Conservation (phyloP, 2,113 vertebrate genomes). For the Astur gentilis region DNA sequence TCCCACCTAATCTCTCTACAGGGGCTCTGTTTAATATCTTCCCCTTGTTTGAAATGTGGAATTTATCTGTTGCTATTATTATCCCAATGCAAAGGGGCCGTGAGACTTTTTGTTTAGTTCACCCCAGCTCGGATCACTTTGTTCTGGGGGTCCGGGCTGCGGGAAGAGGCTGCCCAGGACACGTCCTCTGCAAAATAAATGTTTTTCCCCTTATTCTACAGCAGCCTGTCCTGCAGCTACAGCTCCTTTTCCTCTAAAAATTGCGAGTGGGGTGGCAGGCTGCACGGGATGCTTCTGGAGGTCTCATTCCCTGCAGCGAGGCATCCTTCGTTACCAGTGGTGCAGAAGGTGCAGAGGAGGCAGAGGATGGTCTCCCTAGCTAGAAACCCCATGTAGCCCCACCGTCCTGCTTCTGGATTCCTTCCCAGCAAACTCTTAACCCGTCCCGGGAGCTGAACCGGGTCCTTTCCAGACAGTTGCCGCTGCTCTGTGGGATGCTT, state of each 20-base stretch:
- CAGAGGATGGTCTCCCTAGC: neutral
- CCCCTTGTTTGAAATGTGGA: conserved; percentile 38
- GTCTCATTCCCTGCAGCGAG: neutral
- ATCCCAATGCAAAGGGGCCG: neutral
- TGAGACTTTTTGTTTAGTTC: neutral
- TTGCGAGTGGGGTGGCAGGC: neutral
- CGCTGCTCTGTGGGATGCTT: fast-evolving
- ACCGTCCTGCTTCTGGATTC: neutral
- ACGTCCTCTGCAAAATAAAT: neutral
- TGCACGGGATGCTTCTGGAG: neutral
- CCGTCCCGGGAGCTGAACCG: neutral
- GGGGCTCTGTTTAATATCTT: conserved; percentile 33
- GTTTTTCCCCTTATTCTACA: neutral
- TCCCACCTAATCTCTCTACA: neutral
- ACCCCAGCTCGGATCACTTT: neutral
- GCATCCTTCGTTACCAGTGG: neutral
- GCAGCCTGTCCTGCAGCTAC: neutral
- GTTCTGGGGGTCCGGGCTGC: neutral
- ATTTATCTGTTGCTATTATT: conserved; percentile 36
- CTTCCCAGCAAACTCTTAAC: neutral
- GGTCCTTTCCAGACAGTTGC: neutral
- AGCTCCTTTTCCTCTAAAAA: neutral
- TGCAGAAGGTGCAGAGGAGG: neutral
- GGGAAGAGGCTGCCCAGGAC: neutral
- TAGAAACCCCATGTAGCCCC: neutral